phyloP scores from a whole-genome alignment of 2,797 vertebrate genomes.

The Peromyscus nudipes region DNA sequence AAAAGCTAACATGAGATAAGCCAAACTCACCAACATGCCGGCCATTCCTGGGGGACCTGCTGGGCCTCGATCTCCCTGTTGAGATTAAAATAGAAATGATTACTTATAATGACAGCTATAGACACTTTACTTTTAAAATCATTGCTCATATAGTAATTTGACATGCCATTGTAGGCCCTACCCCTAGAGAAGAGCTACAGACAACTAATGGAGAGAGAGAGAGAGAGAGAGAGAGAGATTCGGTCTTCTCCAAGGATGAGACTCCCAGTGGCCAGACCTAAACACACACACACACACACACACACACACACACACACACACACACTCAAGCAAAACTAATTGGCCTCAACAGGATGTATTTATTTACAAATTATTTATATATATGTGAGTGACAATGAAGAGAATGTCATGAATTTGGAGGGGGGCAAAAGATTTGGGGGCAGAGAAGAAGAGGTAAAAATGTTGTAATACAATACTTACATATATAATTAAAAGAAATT shows the following conservation, averaged over 20 bases:
- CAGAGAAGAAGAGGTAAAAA: background rate
- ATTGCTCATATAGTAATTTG: constrained; percentile 33
- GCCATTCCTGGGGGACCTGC: constrained; percentile 91
- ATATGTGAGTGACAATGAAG: no score
- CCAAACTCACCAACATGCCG: constrained; percentile 92
- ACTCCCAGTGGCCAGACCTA: background rate
- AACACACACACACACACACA: background rate
- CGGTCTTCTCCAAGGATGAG: background rate
- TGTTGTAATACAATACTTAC: no score
- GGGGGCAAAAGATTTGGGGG: background rate
- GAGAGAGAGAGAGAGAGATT: background rate
- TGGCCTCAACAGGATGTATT: background rate
- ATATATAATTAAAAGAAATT: background rate
- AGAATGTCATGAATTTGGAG: background rate
- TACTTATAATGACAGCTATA: background rate
- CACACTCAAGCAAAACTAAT: background rate
- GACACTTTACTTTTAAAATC: constrained; percentile 12
- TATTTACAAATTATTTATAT: no score
- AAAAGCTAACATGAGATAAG: background rate
- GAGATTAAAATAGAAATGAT: constrained; percentile 78
- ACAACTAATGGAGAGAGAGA: background rate
- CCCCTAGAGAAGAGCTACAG: background rate
- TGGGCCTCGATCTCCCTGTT: constrained; percentile 95
- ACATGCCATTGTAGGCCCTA: background rate
- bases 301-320: background rate